These are phyloP conservation scores for Brachypalpus laphriformis DNA, from an alignment of 2,888 invertebrate genomes.

Conservation along the genomic window DNA sequence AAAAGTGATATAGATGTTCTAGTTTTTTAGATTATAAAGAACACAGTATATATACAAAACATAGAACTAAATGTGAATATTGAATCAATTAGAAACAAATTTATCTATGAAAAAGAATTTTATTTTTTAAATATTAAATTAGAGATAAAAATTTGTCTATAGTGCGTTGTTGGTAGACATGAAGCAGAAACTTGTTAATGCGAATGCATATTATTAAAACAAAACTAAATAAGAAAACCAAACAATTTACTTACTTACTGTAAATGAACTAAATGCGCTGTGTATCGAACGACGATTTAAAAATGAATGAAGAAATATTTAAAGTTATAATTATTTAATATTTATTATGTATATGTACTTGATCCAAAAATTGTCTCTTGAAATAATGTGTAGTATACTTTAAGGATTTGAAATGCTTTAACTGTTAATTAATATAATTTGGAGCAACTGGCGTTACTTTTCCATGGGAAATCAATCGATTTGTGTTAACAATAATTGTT, in stretches of 20 bases:
- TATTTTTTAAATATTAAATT: slow-evolving; percentile 61
- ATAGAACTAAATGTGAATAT: slow-evolving; percentile 69
- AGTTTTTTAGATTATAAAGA: slow-evolving; percentile 70
- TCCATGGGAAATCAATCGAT: not conserved
- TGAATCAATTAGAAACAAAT: slow-evolving; percentile 73
- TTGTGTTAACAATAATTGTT: not conserved
- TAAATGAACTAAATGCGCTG: slow-evolving; percentile 60
- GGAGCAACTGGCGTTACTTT: not conserved
- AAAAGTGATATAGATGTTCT: slow-evolving; percentile 73
- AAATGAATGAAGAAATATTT: slow-evolving; percentile 22
- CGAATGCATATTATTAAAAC: slow-evolving; percentile 36
- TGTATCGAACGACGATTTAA: slow-evolving; percentile 62
- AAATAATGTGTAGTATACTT: not conserved
- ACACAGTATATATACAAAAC: slow-evolving; percentile 64
- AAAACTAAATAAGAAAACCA: slow-evolving; percentile 12
- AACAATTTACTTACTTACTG: slow-evolving; percentile 35
- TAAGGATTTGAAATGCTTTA: not conserved
- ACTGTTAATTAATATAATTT: not conserved
- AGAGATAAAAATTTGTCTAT: slow-evolving; percentile 19
- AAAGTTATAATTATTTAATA: slow-evolving; percentile 23
- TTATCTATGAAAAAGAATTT: slow-evolving; percentile 59
- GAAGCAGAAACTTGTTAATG: slow-evolving; percentile 28
- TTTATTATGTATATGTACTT: not conserved
- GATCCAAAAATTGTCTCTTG: slow-evolving; percentile 40
- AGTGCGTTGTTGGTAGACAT: slow-evolving; percentile 40